Percentiles rank a stretch among this genome's conserved stretches.
Conservation (phyloP, 2,888 invertebrate species). For the Cremastinae sp. region DNA sequence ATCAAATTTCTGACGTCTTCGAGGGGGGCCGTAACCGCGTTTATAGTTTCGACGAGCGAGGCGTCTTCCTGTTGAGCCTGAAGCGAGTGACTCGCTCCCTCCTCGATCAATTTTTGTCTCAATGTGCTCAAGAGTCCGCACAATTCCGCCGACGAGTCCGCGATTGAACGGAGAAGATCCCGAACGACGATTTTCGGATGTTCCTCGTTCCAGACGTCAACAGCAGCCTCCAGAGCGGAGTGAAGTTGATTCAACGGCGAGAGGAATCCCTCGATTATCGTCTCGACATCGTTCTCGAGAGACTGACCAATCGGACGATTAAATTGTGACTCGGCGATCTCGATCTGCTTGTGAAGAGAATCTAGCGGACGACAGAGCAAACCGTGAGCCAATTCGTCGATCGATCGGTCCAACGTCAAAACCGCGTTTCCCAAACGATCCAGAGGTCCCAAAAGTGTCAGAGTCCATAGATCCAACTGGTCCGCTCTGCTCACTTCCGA, state of each 20-base stretch:
- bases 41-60: conserved; percentile 75
- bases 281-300: conserved; percentile 73
- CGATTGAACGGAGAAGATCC: conserved; percentile 67
- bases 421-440: conserved; percentile 68
- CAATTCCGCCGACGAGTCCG: conserved; percentile 69
- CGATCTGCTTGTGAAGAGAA: conserved; percentile 74
- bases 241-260: conserved; percentile 74
- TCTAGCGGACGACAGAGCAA: conserved; percentile 72
- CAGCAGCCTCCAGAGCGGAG: conserved; percentile 66
- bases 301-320: conserved; percentile 68
- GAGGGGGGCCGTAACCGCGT: conserved; percentile 72
- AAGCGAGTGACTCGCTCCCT: conserved; percentile 61
- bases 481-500: conserved; percentile 49
- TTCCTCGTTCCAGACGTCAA: conserved; percentile 65
- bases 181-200: conserved; percentile 50
- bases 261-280: conserved; percentile 76
- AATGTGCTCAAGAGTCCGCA: conserved; percentile 68
- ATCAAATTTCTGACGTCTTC: conserved; percentile 70
- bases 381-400: conserved; percentile 65
- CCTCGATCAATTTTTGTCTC: conserved; percentile 68
- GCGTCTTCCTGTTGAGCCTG: conserved; percentile 67
- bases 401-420: conserved; percentile 66
- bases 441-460: conserved; percentile 67
- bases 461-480: conserved; percentile 61
- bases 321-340: conserved; percentile 71